Percentiles rank a stretch among this genome's conserved stretches.
phyloP scores from a whole-genome alignment of 2,888 invertebrate species.

The Cybosia mesomella region DNA sequence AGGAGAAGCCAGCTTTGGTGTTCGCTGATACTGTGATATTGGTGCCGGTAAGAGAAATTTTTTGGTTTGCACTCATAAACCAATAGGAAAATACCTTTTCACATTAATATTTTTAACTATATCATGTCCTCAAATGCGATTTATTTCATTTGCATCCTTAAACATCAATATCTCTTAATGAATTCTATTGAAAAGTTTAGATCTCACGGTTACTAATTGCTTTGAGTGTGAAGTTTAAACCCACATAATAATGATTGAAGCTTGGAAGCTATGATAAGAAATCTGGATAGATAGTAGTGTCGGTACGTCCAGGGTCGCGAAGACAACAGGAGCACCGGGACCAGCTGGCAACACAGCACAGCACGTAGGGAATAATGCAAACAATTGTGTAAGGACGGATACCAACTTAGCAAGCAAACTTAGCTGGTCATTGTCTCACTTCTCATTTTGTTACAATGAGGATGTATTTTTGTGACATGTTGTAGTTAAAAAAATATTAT shows the following conservation, averaged over 20 bases:
- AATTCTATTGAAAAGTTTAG: conserved; percentile 82
- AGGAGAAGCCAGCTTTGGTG: conserved; percentile 85
- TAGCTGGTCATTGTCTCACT: conserved; percentile 67
- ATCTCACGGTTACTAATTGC: conserved; percentile 83
- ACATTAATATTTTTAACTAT: conserved; percentile 86
- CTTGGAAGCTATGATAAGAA: conserved; percentile 56
- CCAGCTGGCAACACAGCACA: conserved; percentile 55
- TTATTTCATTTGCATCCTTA: conserved; percentile 83
- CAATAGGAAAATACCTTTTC: conserved; percentile 87
- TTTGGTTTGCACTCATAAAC: conserved; percentile 80
- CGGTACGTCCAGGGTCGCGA: conserved; percentile 60
- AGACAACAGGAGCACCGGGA: conserved; percentile 63
- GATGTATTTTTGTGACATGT: conserved; percentile 83
- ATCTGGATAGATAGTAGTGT: conserved; percentile 60
- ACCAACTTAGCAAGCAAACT: conserved; percentile 80
- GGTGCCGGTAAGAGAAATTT: conserved; percentile 77
- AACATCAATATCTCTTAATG: conserved; percentile 67
- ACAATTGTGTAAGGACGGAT: conserved; percentile 88
- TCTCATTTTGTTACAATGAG: conserved; percentile 69
- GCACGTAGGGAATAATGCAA: conserved; percentile 76
- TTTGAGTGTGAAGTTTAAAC: conserved; percentile 77
- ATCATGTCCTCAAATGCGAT: conserved; percentile 85
- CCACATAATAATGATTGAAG: conserved; percentile 60
- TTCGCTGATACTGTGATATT: conserved; percentile 72
- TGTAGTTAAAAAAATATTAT: conserved; percentile 82